A percentile compares a stretch with the other conserved stretches of the same genome.
These are phyloP conservation scores for mouse (Mus musculus) DNA, from an alignment of 2,113 vertebrate genomes.

Conservation along the genomic window GRCm39 chr12:70219001-70219500, in stretches of 20 bases:
- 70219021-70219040: neutral
- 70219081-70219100: neutral
- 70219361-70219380: slow-evolving; percentile 11
- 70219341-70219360: slow-evolving; percentile 20
- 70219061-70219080: neutral
- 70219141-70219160: neutral
- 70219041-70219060: neutral
- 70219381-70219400: neutral
- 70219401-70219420: neutral
- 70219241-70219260: neutral
- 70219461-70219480: neutral
- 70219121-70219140: neutral
- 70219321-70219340: slow-evolving; percentile 17
- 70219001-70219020: neutral
- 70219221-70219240: too few relatives aligned
- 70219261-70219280: neutral
- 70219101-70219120: too few relatives aligned
- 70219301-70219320: neutral
- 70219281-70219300: neutral
- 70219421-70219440: neutral
- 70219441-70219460: neutral
- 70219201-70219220: too few relatives aligned
- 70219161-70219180: neutral
- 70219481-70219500: neutral
- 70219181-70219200: neutral